phyloP scores from a whole-genome alignment of 2,888 invertebrate species.

The Vesta saturnalis region DNA sequence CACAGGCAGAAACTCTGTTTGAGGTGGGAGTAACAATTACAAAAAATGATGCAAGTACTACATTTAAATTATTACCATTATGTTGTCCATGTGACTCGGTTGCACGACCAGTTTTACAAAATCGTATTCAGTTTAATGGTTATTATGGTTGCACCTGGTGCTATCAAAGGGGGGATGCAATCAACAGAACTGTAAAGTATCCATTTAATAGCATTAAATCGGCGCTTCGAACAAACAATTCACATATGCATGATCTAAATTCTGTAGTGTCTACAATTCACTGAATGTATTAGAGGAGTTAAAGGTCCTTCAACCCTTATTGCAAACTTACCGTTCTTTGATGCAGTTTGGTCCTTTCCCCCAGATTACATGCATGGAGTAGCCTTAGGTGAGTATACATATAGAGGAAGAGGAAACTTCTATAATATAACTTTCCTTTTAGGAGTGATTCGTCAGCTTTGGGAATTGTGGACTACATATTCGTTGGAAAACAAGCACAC shows the following conservation, averaged over 20 bases:
- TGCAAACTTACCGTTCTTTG: neutral
- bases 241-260: neutral
- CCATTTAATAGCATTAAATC: constrained; percentile 1
- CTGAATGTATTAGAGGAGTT: constrained; percentile 2
- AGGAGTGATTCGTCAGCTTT: neutral
- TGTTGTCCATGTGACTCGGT: constrained; percentile 5
- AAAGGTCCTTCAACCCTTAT: constrained; percentile 3
- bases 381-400: neutral
- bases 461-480: neutral
- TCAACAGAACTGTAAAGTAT: constrained; percentile 5
- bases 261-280: neutral
- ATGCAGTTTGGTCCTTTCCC: constrained; percentile 3
- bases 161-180: neutral
- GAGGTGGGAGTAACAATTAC: too few relatives aligned
- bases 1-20: neutral
- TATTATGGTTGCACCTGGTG: neutral
- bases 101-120: neutral
- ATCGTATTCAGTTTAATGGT: neutral
- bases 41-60: neutral
- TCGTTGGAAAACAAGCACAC: constrained; percentile 5
- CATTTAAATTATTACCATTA: constrained; percentile 5
- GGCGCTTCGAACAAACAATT: neutral
- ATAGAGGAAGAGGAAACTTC: constrained; percentile 5
- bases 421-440: constrained; percentile 5
- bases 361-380: constrained; percentile 5